Evolutionary conservation across 2,113 vertebrate genomes (phyloP).

Genomic region (Pelecanoides urinatrix): DNA sequence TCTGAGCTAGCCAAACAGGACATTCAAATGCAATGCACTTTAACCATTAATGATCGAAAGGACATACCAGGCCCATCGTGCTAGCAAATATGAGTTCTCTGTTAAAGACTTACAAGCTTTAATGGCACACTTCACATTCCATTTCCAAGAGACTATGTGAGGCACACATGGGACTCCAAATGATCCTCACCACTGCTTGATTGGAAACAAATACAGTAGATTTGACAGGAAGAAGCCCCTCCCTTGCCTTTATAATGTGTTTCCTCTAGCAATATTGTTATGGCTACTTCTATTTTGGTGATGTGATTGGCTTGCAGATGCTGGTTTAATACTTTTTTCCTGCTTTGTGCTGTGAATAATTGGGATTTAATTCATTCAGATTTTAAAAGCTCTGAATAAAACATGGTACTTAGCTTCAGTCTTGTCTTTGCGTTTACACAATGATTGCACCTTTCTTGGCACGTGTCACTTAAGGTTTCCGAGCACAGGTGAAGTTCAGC

Average conservation of each 20-base stretch:
- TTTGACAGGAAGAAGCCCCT: background rate
- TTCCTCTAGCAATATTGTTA: background rate
- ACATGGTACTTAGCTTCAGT: background rate
- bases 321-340: background rate
- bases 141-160: background rate
- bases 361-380: background rate
- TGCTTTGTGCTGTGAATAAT: background rate
- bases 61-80: background rate
- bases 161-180: background rate
- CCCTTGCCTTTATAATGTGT: background rate
- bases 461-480: background rate
- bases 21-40: background rate
- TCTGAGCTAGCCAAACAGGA: background rate
- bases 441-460: background rate
- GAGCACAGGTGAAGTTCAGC: background rate
- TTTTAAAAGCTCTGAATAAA: background rate
- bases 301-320: background rate
- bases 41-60: background rate
- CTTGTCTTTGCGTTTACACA: background rate
- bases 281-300: background rate
- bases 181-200: background rate
- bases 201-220: background rate
- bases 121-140: background rate
- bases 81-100: background rate
- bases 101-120: background rate